Evolutionary conservation across 2,113 vertebrate species (phyloP), one percentile per base, ranked within the genome.

Genomic region (Calyptommatus sinebrachiatus): DNA sequence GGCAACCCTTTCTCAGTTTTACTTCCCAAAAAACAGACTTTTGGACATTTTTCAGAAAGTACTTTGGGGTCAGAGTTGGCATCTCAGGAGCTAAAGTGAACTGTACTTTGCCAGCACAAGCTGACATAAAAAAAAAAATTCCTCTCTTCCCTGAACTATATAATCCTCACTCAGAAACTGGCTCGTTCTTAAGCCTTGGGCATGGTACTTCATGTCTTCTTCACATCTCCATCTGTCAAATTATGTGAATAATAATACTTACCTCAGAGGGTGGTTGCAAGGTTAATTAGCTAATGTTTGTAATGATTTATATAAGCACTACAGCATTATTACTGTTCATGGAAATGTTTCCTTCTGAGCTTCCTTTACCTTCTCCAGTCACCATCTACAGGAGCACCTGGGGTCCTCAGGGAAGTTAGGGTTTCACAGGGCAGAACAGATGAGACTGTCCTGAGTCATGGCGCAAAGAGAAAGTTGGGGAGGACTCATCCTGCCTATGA

Each of bases 251-350:
- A 92, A 79, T 88, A 91, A 87, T 86, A 83, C 86, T 84, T 76
- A 85, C 76, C 84, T 90, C 77, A 20, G 83, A 89, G 80, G 69
- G 78, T 85, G 85, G 85, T 85, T 83, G 28, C 0, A 5, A 87
- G 78, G 85, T 89, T 92, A 90, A 90, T 90, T 85, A 91, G 88
- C 84, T 90, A 88, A 89, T 83, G 83, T 83, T 90, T 4, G 1
- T 83, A 84, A 91, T 87, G 90, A 86, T 89, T 88, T 79, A 85
- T 88, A 88, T 88, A 91, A 91, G 84, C 66, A 79, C 84, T 83
- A 88, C 88, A 85, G 86, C 81, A 57, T 71, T 85, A 81, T 85
- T 87, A 78, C 90, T 86, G 84, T 87, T 82, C 90, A 87, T 86
- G 81, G 85, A 86, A 92, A 89, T 77, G 81, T 82, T 74, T 87